Evolutionary conservation across 2,797 vertebrate species (phyloP), one percentile per base, ranked within the genome.

Genomic region (Pyrocephalus nanus): DNA sequence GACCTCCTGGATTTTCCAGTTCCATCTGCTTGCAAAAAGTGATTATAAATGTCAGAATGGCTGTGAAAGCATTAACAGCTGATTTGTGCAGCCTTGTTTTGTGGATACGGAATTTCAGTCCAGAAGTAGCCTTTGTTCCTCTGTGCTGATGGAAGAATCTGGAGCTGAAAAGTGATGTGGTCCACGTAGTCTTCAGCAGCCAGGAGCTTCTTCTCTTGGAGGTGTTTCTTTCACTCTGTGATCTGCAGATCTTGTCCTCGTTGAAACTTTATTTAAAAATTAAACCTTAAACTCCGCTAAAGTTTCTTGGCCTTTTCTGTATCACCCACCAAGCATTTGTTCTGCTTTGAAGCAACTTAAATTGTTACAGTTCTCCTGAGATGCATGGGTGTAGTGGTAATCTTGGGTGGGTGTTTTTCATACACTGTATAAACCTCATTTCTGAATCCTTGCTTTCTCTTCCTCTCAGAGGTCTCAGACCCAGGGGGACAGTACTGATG

Each of bases 401-500:
- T 54, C 36, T 36, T 50, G 34, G 32, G 40, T 9, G 62, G 38
- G 13, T 40, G 34, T 14, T 88, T 74, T 60, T 67, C 51, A n/a
- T 47, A 16, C 3, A 2, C 14, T 48, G 5, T 30, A 19, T 53
- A 86, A 86, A 48, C 29, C 42, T 21, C 9, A 6, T 72, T 78
- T 48, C 48, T 51, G 36, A 74, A 3, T 51, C 55, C 0, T 0
- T 83, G 67, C 65, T 67, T 55, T 76, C 43, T 38, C 30, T 65
- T 78, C 36, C 54, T 27, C n/a, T 25, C 29, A 11, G 13, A 25
- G 54, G n/a, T 36, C 22, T 18, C 40, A 36, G 40, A 36, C 4
- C 14, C 0, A 0, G 7, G 9, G 42, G 53, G 62, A 11, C 54
- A 15, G 66, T 20, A 53, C 27, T 61, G 34, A 2, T 21, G 65